These are phyloP conservation scores for Lasioglossum vierecki DNA, from an alignment of 2,888 invertebrate species.

Conservation along the genomic window DNA sequence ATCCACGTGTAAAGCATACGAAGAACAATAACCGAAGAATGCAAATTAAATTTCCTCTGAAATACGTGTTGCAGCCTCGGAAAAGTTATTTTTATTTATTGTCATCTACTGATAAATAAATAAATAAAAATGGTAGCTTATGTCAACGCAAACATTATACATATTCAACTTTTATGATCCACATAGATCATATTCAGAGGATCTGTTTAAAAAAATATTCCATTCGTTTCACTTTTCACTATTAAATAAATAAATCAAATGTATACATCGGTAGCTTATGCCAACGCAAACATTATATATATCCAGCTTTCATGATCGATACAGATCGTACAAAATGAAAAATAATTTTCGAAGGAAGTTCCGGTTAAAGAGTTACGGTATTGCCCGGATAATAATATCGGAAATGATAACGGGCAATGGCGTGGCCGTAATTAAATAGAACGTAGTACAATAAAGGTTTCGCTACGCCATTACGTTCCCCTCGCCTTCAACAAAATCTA, in stretches of 20 bases:
- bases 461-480: constrained; percentile 16
- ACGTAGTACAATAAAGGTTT: neutral
- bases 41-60: neutral
- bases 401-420: neutral
- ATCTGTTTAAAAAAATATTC: too few relatives aligned
- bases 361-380: neutral
- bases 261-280: too few relatives aligned
- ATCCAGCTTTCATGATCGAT: neutral
- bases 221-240: too few relatives aligned
- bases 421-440: neutral
- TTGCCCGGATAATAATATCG: neutral
- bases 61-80: neutral
- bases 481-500: constrained; percentile 6
- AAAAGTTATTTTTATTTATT: neutral
- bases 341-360: neutral
- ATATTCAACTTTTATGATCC: too few relatives aligned
- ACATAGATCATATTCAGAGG: too few relatives aligned
- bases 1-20: too few relatives aligned
- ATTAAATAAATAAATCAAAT: too few relatives aligned
- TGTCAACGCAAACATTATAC: too few relatives aligned
- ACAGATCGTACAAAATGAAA: neutral
- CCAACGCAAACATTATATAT: too few relatives aligned
- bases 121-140: too few relatives aligned
- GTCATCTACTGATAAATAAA: too few relatives aligned
- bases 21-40: too few relatives aligned